Evolutionary conservation across 2,888 invertebrate species (phyloP).

Genomic region (Encarsia formosa): DNA sequence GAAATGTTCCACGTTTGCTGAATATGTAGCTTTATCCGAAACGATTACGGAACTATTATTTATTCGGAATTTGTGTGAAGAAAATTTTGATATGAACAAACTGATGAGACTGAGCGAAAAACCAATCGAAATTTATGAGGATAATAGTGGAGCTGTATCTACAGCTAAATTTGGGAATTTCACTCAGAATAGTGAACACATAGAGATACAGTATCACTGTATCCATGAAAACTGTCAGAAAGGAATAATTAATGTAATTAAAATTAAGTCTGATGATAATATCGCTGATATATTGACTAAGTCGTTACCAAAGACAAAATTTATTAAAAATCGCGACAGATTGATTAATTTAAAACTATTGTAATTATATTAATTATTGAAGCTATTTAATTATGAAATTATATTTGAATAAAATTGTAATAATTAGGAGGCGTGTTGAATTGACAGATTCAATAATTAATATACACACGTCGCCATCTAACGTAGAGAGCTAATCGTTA

Average conservation of each 20-base stretch:
- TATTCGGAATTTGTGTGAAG: too few relatives aligned
- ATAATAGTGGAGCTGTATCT: slow-evolving; percentile 21
- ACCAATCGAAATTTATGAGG: too few relatives aligned
- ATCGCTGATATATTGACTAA: neutral
- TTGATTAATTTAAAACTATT: too few relatives aligned
- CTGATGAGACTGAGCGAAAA: too few relatives aligned
- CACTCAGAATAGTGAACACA: slow-evolving; percentile 18
- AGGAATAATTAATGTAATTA: slow-evolving; percentile 9
- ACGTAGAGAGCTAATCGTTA: too few relatives aligned
- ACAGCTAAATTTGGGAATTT: slow-evolving; percentile 25
- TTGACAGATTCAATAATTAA: too few relatives aligned
- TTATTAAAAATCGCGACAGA: too few relatives aligned
- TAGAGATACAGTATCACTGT: slow-evolving; percentile 12
- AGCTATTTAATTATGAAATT: neutral
- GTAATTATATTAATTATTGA: neutral
- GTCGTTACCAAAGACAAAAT: too few relatives aligned
- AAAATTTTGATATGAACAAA: too few relatives aligned
- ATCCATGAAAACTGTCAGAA: slow-evolving; percentile 20
- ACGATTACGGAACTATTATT: neutral
- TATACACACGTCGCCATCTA: too few relatives aligned
- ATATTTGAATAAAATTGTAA: neutral
- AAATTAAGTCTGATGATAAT: too few relatives aligned
- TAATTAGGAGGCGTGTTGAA: too few relatives aligned
- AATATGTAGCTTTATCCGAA: slow-evolving; percentile 28
- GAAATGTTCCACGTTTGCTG: slow-evolving; percentile 23